Base-by-base conservation (phyloP, 2,888 invertebrate genomes). In the Sarcophaga rosellei region DNA sequence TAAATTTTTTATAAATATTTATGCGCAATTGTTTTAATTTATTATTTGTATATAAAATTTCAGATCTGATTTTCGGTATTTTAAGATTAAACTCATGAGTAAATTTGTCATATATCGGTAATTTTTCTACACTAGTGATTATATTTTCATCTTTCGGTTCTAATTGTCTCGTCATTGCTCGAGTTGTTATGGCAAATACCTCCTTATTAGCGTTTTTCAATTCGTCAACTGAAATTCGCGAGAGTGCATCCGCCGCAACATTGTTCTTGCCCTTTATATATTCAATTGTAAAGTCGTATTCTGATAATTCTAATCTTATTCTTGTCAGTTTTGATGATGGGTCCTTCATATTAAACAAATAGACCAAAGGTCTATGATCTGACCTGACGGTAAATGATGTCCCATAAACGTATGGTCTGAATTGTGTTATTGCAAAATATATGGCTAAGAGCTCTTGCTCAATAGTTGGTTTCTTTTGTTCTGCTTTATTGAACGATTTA, bases 291-390 rank as follows among this genome's bases (percentile, higher is more conserved):
- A 89, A 89, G 65, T 88, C 81, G 68, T 88, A 88, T 81, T 88
- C 89, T 68, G 88, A 85, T 62, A 90, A 65, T 25, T 86, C 84
- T 63, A 90, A 78, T 44, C 90, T 68, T 73, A 89, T 44, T 82
- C 88, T 87, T 4, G 87, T 89, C 25, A 90, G 4, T 23, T 23
- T 23, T 23, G 23, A 23, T 23, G 23, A 23, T 23, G 25, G 25
- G 25, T 25, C 25, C 4, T 25, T 25, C 3, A 25, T 25, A 25
- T 25, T 25, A 25, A 25, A 25, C 4, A 25, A 25, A 25, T 25
- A 25, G 25, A 25, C 25, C 3, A 25, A 25, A 25, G 25, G 25
- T 25, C 25, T 25, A 25, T 25, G 69, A 23, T 69, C 69, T 47
- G 69, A 69, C n/a, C 69, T 88, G 17, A 89, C 88, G 5, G 69